phyloP scores from a whole-genome alignment of 2,113 vertebrate species.

The Kryptolebias marmoratus region DNA sequence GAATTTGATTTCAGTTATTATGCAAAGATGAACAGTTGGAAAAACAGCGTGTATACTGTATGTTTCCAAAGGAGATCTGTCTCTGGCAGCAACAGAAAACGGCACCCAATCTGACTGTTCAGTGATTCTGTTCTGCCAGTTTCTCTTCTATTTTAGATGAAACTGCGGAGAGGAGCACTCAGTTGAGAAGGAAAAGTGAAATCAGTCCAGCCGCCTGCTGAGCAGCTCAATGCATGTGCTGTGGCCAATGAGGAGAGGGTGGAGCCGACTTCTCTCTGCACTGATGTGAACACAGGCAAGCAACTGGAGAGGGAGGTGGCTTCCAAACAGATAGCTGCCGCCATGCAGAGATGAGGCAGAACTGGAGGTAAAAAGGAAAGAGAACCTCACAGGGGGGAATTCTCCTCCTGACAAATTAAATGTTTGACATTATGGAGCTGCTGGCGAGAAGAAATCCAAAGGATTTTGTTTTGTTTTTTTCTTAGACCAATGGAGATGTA shows the following conservation, averaged over 20 bases:
- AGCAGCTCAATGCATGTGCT: neutral
- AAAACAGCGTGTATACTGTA: too few species aligned
- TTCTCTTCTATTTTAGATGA: neutral
- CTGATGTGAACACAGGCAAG: neutral
- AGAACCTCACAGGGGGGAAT: neutral
- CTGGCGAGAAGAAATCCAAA: neutral
- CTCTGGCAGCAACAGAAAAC: neutral
- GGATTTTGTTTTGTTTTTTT: neutral
- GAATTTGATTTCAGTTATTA: too few species aligned
- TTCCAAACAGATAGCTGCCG: neutral
- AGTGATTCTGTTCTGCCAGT: neutral
- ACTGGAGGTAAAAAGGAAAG: neutral
- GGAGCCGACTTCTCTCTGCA: neutral
- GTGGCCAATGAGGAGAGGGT: neutral
- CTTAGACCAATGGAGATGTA: neutral
- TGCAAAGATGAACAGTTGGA: too few species aligned
- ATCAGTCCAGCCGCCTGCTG: neutral
- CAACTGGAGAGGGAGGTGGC: neutral
- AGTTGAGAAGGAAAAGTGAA: neutral
- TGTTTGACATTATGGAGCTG: neutral
- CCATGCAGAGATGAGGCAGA: neutral
- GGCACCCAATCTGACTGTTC: neutral
- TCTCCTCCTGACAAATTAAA: neutral
- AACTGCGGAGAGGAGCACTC: neutral
- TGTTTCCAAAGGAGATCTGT: neutral